phyloP scores from a whole-genome alignment of 1,140 invertebrate genomes.

The Megathymus violae region DNA sequence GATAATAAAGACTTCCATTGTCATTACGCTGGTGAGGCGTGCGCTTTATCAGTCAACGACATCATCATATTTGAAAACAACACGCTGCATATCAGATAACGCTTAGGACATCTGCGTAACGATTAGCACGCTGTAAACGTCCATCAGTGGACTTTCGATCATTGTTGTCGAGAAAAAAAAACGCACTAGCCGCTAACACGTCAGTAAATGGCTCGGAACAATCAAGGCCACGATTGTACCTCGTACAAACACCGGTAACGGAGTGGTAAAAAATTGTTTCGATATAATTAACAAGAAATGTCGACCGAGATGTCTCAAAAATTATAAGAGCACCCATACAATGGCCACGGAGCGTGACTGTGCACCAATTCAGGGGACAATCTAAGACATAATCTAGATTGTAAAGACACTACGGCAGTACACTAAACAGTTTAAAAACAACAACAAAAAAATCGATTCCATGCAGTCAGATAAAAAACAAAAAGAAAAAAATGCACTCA shows the following conservation, averaged over 20 bases:
- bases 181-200: conserved; percentile 46
- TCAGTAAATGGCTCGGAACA: conserved; percentile 47
- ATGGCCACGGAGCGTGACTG: conserved; percentile 70
- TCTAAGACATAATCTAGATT: conserved; percentile 78
- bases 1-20: conserved; percentile 58
- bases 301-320: conserved; percentile 62
- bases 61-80: conserved; percentile 62
- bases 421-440: conserved; percentile 70
- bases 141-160: conserved; percentile 61
- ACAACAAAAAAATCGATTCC: conserved; percentile 77
- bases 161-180: conserved; percentile 45
- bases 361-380: conserved; percentile 71
- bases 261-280: conserved; percentile 55
- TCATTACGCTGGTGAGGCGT: conserved; percentile 46
- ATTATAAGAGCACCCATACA: conserved; percentile 70
- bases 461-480: conserved; percentile 61
- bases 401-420: conserved; percentile 70
- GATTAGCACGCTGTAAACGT: conserved; percentile 66
- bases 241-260: conserved; percentile 47
- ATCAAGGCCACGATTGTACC: conserved; percentile 45
- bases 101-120: conserved; percentile 65
- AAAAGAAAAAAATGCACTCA: conserved; percentile 67
- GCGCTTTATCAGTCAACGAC: conserved; percentile 56
- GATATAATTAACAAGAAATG: conserved; percentile 74
- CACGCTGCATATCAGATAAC: conserved; percentile 69